phyloP scores from a whole-genome alignment of 2,888 invertebrate genomes.

The Malachius bipustulatus region DNA sequence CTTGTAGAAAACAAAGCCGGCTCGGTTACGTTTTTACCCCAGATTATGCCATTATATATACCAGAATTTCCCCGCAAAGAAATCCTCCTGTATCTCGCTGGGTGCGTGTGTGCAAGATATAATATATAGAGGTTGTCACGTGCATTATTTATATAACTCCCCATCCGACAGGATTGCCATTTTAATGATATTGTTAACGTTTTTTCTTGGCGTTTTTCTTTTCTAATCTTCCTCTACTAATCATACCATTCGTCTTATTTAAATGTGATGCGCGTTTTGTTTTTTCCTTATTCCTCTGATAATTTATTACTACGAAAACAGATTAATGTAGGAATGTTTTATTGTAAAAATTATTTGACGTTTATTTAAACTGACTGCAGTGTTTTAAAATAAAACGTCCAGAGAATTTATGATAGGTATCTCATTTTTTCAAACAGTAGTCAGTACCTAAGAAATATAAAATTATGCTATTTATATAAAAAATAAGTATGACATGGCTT shows the following conservation, averaged over 20 bases:
- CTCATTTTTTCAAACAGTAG: no score
- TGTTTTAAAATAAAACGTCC: no score
- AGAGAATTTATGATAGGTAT: no score
- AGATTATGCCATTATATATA: slow-evolving; percentile 34
- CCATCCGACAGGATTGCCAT: slow-evolving; percentile 29
- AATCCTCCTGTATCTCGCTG: slow-evolving; percentile 24
- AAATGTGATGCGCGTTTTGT: neutral
- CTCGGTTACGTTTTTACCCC: slow-evolving; percentile 33
- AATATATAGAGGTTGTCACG: slow-evolving; percentile 35
- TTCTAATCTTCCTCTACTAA: no score
- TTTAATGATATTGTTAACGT: slow-evolving; percentile 33
- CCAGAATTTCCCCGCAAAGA: slow-evolving; percentile 24
- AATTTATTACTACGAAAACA: neutral
- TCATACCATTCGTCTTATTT: slow-evolving; percentile 1
- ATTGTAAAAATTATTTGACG: no score
- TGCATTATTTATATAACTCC: slow-evolving; percentile 34
- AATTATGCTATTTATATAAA: no score
- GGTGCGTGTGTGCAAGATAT: slow-evolving; percentile 33
- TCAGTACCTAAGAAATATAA: no score
- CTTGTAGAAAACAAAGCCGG: slow-evolving; percentile 34
- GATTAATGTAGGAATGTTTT: no score
- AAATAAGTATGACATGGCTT: no score
- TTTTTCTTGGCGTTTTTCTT: slow-evolving; percentile 19
- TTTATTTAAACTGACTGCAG: no score
- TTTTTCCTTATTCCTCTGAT: neutral